A percentile compares a stretch with the other conserved stretches of the same genome.
phyloP scores from a whole-genome alignment of 2,888 invertebrate species.

The Galeopsomyia nigrocyanea region DNA sequence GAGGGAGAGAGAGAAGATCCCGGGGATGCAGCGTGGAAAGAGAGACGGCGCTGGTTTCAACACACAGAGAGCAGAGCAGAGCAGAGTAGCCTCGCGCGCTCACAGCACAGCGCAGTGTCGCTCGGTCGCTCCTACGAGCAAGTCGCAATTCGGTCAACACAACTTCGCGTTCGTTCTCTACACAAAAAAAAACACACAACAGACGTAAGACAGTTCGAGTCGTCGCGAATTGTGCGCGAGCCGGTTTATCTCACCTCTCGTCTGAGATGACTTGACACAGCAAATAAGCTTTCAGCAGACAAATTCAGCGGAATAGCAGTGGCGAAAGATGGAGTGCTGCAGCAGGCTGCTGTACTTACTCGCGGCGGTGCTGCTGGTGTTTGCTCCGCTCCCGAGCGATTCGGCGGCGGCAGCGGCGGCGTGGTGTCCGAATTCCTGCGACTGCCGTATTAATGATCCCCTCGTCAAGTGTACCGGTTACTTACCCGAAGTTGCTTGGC shows the following conservation, averaged over 20 bases:
- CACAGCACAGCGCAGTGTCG: slow-evolving; percentile 58
- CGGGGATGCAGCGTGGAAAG: slow-evolving; percentile 26
- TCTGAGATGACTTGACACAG: too few species aligned
- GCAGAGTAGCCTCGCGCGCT: slow-evolving; percentile 18
- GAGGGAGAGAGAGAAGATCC: slow-evolving; percentile 25
- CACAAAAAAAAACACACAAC: too few species aligned
- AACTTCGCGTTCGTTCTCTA: too few species aligned
- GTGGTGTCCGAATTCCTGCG: slow-evolving; percentile 63
- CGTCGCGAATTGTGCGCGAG: too few species aligned
- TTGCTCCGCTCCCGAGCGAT: slow-evolving; percentile 62
- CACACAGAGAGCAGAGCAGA: slow-evolving; percentile 25
- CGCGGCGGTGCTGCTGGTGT: slow-evolving; percentile 56
- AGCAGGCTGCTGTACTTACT: slow-evolving; percentile 11
- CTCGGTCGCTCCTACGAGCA: slow-evolving; percentile 62
- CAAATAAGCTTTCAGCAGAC: too few species aligned
- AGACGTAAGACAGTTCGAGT: too few species aligned
- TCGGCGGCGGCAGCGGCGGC: slow-evolving; percentile 59
- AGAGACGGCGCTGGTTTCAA: slow-evolving; percentile 35
- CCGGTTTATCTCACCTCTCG: too few species aligned
- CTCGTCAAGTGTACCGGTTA: slow-evolving; percentile 53
- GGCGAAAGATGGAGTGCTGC: slow-evolving; percentile 16
- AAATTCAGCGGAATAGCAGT: neutral
- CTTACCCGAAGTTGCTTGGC: slow-evolving; percentile 51
- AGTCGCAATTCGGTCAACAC: too few species aligned
- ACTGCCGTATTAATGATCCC: slow-evolving; percentile 56